Evolutionary conservation across 2,888 invertebrate species (phyloP), one percentile per base, ranked within the genome.

Genomic region (Bombylius discolor): DNA sequence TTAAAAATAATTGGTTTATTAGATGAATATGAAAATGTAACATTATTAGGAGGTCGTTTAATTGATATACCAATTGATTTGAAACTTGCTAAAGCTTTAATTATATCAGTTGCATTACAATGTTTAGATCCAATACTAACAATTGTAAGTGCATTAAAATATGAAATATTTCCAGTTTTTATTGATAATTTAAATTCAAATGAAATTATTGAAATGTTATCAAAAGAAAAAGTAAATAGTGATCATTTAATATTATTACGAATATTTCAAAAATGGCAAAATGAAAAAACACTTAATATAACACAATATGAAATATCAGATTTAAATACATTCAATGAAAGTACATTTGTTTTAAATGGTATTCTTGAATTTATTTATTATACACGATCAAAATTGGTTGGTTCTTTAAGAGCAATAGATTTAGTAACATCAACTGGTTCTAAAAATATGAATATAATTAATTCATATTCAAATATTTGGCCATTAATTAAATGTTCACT

Each of bases 51-150:
- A 0, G 84, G 84, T 60, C 89, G 94, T 67, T 75, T 96, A 51
- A 77, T 93, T n/a, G 91, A 95, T 70, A 75, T 97, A 49, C 90
- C 95, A 0, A 80, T 96, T 5, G 93, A 95, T 64, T 93, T 95
- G 1, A 83, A 88, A 63, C 76, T 92, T 32, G 94, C 91, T 1
- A 94, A 96, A 74, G 89, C 92, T 83, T 76, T 97, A 59, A 77
- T 97, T 1, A 91, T 90, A 70, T 85, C 90, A 5, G 85, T 92
- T 54, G 84, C 94, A 1, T 79, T 96, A 64, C 91, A 90, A 71
- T 97, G 97, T 71, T 76, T 97, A 39, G 92, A 95, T 73, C 97
- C 97, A 2, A 81, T 97, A 36, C 74, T 96, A 57, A 95, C 95
- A 5, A 86, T 97, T 52, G 90, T 91, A 3, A 89, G 93, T 68